Evolutionary conservation across 2,888 invertebrate species (phyloP), one percentile per base, ranked within the genome.

Genomic region (Lasius platythorax): DNA sequence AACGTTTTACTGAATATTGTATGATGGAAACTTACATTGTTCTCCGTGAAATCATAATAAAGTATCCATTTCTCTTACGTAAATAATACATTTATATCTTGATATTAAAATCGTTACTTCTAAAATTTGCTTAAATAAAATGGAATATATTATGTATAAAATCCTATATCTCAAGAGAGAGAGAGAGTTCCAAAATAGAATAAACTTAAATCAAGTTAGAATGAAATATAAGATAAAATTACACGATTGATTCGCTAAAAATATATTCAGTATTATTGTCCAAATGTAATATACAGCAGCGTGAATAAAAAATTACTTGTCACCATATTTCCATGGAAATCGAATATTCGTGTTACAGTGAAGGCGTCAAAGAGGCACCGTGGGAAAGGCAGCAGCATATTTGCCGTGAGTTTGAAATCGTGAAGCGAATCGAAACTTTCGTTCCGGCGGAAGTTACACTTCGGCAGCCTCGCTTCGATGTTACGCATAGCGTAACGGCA

Each of bases 371-470:
- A 68, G 78, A 56, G 78, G 30, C 53, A 56, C n/a, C 67, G 56
- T 56, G 68, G n/a, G 28, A 78, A 68, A 64, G 68, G 28, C 28
- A 18, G 40, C 58, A 40, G 43, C 30, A 43, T 33, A 43, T 70
- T 72, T 79, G 18, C 46, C 56, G 40, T 53, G 76, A 40, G 37
- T 40, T 15, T 58, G 79, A 79, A 72, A 72, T 72, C 72, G 61
- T 33, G 43, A 72, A 33, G 61, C 46, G 70, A 70, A 79, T 79
- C 46, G 58, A 72, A 79, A 79, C 72, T 70, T 72, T 72, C 46
- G 33, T 70, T 72, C 72, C 72, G 43, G 3, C 78, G 58, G 43
- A 70, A 58, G 58, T 79, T 68, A 43, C 78, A 70, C 46, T 61
- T 43, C 70, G 46, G 33, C 70, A 30, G n/a, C n/a, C 43, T 30